Evolutionary conservation across 2,113 vertebrate species (phyloP), one percentile per base, ranked within the genome.

Genomic region (Cichladusa arquata): DNA sequence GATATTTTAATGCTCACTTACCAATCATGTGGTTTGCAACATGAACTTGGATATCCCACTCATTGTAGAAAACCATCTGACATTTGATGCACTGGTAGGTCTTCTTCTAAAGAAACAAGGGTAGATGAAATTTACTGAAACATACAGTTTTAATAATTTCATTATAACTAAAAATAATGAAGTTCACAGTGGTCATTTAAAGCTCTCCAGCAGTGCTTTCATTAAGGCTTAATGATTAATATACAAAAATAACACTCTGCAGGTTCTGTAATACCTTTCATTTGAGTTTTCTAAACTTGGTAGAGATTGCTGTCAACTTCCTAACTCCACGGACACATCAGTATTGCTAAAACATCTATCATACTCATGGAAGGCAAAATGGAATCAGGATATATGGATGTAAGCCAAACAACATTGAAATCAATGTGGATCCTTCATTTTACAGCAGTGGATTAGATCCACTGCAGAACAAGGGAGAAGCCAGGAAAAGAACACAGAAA

Each of bases 41-140:
- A 90, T 99, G 99, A 96, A 99, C 99, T 97, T 99, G 99, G 97
- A 99, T 99, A 98, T 99, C 99, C 99, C 99, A 99, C 97, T 99
- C 99, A 93, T 99, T 99, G 98, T 99, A 99, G 98, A 99, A 99
- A 95, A 99, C 99, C 99, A 99, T 99, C 98, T 99, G 99, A 98
- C 99, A 99, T 98, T 99, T 99, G 98, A 99, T 99, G 98, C 99
- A 99, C 96, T 99, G 99, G 97, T 99, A 99, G 44, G 99, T 99
- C 98, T 99, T 99, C 98, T 99, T 99, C 99, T 99, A 98, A 97
- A 94, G 85, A 96, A 98, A 97, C 64, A 98, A 97, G 93, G 58
- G 91, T 74, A 97, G 92, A 97, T 69, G 97, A 85, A 88, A 78
- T 97, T 97, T 96, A 98, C 87, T 98, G 92, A 98, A 91, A 93